Percentiles rank a stretch among this genome's conserved stretches.
phyloP scores from a whole-genome alignment of 2,888 invertebrate genomes.

The Epinotia nisella region DNA sequence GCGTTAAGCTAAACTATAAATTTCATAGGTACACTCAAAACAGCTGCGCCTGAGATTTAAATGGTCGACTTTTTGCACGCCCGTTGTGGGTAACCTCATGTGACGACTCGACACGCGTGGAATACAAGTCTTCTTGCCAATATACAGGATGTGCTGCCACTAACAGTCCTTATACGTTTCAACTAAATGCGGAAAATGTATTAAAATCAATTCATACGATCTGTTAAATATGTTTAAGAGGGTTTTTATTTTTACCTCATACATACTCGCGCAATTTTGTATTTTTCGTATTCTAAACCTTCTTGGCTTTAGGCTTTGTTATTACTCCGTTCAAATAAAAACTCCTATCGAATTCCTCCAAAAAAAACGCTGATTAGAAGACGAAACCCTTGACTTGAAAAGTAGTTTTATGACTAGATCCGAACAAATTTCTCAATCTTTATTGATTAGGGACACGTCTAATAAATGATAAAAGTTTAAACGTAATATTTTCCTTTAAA shows the following conservation, averaged over 20 bases:
- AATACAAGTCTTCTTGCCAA: constrained; percentile 15
- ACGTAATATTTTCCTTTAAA: background rate
- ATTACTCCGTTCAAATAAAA: background rate
- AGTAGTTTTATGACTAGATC: background rate
- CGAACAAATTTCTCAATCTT: background rate
- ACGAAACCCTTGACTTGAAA: background rate
- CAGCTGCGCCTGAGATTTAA: constrained; percentile 27
- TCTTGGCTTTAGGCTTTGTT: background rate
- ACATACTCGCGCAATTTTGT: too few relatives aligned
- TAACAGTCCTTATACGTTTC: background rate
- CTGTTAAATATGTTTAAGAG: background rate
- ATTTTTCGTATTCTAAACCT: background rate
- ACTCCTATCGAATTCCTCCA: background rate
- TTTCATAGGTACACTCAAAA: background rate
- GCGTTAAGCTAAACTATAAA: background rate
- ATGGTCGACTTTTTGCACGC: constrained; percentile 24
- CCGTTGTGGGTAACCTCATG: constrained; percentile 20
- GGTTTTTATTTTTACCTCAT: background rate
- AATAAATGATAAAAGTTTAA: background rate
- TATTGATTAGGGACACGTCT: background rate
- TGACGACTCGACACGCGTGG: constrained; percentile 12
- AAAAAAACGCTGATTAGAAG: background rate
- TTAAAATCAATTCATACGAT: background rate
- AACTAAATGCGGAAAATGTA: background rate
- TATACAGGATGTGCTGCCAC: constrained; percentile 17